Evolutionary conservation across 2,888 invertebrate genomes (phyloP).

Genomic region (Ornithoptera priamus): DNA sequence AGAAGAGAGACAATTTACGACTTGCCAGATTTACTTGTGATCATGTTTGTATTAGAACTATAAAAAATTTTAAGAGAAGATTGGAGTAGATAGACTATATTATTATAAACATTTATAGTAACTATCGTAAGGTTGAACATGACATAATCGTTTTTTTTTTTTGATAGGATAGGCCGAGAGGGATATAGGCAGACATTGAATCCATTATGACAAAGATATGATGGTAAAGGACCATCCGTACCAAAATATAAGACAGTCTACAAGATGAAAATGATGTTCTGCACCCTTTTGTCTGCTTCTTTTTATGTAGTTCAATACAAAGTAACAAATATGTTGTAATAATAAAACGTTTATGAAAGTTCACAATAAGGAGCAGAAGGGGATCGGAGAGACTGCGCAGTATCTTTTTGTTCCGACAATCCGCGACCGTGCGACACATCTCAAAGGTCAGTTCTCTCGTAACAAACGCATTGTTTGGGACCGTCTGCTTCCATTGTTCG

Average conservation of each 20-base stretch:
- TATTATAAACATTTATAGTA: too few relatives aligned
- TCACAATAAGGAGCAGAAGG: conserved; percentile 15
- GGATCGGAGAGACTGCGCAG: conserved; percentile 5
- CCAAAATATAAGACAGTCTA: not conserved
- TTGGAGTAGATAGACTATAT: too few relatives aligned
- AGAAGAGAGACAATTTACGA: not conserved
- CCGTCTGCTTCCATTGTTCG: conserved; percentile 11
- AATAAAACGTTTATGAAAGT: conserved; percentile 5
- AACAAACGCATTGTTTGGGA: conserved; percentile 35
- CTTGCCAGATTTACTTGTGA: too few relatives aligned
- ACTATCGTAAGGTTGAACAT: too few relatives aligned
- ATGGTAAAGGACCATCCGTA: too few relatives aligned
- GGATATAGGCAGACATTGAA: too few relatives aligned
- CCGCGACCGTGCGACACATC: conserved; percentile 21
- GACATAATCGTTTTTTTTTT: too few relatives aligned
- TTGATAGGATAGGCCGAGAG: too few relatives aligned
- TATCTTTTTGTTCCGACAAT: conserved; percentile 30
- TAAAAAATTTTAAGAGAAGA: too few relatives aligned
- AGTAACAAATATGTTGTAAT: not conserved
- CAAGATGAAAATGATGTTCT: not conserved
- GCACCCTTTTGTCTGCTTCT: not conserved
- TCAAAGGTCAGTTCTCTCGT: conserved; percentile 33
- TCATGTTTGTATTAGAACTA: too few relatives aligned
- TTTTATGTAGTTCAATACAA: not conserved
- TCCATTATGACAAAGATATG: too few relatives aligned